Base-by-base conservation (phyloP, 2,888 invertebrate genomes). In the Oxytorus armatus region DNA sequence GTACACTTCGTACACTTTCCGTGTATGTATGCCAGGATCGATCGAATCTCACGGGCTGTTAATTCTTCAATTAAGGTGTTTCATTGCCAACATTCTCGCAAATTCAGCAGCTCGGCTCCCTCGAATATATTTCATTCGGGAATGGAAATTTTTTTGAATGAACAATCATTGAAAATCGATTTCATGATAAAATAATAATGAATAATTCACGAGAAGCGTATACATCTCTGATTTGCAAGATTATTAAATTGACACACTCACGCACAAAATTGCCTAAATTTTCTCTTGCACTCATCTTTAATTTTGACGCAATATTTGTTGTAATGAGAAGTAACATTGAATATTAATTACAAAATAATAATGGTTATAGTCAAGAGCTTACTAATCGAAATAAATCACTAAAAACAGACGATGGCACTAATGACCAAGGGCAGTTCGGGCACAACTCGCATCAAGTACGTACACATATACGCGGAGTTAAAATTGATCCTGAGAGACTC, bases 21-120 rank as follows among this genome's bases (percentile, higher is more conserved):
- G 59, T 47, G 25, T 16, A 63, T 51, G 68, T 55, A 78, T 53
- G n/a, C 14, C 39, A 36, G 39, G 69, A 44, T 57, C 53, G 61
- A 75, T 79, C 70, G 65, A 76, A 55, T 63, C 66, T 51, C 65
- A 36, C 75, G 75, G 10, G 11, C 61, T 51, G 29, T 75, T 66
- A 69, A 79, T 59, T 59, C 44, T 59, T 70, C 47, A 75, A 75
- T 70, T 59, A 59, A 66, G 49, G 18, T 51, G 16, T 51, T 66
- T 33, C 44, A 59, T 69, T 42, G 33, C 10, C 42, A 74, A 39
- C n/a, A 16, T 25, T 74, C 16, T 29, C 23, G 39, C 49, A 42
- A 69, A 11, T 42, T 29, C 7, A 8, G 23, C n/a, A 18, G 7
- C 25, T 10, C 11, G 0, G 0, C 5, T 42, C 11, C 5, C 1